Base-by-base conservation (phyloP, 2,797 vertebrate genomes). In the Takifugu rubripes region DNA sequence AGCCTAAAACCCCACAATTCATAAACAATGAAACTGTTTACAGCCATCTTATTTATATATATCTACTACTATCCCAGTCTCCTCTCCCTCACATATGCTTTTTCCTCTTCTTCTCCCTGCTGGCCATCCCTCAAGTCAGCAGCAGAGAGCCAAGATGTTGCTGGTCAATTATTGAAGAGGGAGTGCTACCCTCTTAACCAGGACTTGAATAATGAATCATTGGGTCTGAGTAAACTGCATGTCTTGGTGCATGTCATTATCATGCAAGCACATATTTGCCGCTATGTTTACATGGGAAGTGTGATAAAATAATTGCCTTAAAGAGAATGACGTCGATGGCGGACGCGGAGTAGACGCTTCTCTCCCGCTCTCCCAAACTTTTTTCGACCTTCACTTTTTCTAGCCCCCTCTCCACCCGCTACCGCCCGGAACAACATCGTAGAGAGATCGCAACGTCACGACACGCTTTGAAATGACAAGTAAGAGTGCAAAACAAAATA, bases 81-180 rank as follows among this genome's bases (percentile, higher is more conserved):
- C 5, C 9, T 46, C n/a, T 46, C 21, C 45, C 48, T 56, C 60
- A 48, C 74, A 24, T 63, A 55, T 75, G 61, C 44, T 59, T 55
- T 51, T 52, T 16, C 12, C 61, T 61, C 53, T 59, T 40, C 48
- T 21, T 33, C 55, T 59, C 43, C 57, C 68, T 55, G 25, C 63
- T 3, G 33, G 56, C 64, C 47, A 16, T 76, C 73, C 84, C 79
- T 62, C 67, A 59, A 79, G 85, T 81, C 78, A 78, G 75, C 73
- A 74, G 78, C 70, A 75, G 42, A 67, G 66, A 74, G 68, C 74
- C 66, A 72, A 82, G 78, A 87, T 86, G 85, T 86, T 89, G 78
- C 79, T 67, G 70, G 83, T 90, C 87, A 90, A 90, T 91, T 89
- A 91, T 90, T 88, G 63, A 91, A 82, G 54, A 82, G 72, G 58